Conservation (phyloP, 2,888 invertebrate species). For the Magallana nippona region DNA sequence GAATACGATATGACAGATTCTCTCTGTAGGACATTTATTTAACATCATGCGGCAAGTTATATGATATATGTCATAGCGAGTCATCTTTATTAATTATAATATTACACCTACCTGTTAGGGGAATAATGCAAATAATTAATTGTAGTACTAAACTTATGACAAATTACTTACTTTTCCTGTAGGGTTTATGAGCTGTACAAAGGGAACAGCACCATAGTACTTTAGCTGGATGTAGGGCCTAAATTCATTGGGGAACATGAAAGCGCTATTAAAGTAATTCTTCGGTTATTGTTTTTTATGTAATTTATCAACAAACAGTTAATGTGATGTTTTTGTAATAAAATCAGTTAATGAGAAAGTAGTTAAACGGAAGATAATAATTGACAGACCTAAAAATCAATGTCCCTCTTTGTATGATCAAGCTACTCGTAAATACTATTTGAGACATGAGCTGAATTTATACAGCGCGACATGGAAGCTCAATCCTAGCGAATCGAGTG, state of each 20-base stretch:
- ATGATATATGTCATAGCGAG: neutral
- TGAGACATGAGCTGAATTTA: slow-evolving; percentile 23
- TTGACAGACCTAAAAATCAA: slow-evolving; percentile 16
- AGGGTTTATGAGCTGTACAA: neutral
- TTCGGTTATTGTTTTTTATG: neutral
- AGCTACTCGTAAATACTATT: slow-evolving; percentile 23
- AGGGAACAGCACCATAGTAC: neutral
- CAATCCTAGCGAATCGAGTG: slow-evolving; percentile 9
- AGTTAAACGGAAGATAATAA: slow-evolving; percentile 21
- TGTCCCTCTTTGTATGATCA: neutral
- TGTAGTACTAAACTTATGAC: neutral
- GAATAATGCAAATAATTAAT: slow-evolving; percentile 7
- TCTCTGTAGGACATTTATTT: slow-evolving; percentile 7
- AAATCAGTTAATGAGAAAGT: neutral
- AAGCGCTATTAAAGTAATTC: neutral
- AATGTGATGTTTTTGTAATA: slow-evolving; percentile 19
- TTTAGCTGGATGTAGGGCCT: neutral
- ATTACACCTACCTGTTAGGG: slow-evolving; percentile 11
- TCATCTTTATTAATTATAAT: slow-evolving; percentile 25
- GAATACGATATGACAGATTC: neutral
- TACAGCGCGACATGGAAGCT: neutral
- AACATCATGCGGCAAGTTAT: slow-evolving; percentile 10
- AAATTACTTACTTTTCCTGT: neutral
- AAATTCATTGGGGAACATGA: neutral
- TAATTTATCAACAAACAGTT: neutral